Evolutionary conservation across 2,113 vertebrate genomes (phyloP).

Genomic region (Leucoraja erinaceus): DNA sequence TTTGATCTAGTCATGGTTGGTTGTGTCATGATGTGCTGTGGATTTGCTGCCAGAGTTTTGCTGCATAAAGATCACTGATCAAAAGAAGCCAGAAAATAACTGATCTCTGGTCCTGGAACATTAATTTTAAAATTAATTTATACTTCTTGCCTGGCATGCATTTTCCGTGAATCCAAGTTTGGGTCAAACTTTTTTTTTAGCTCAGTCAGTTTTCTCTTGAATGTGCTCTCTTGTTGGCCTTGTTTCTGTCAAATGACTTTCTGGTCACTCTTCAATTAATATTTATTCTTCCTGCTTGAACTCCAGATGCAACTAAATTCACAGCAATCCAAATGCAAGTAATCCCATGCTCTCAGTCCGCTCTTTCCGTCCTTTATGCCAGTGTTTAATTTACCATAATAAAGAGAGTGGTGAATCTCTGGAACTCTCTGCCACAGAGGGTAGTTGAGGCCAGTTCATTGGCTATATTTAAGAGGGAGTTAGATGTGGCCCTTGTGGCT

Average conservation of each 20-base stretch:
- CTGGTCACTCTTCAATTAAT: neutral
- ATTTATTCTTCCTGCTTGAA: conserved; percentile 12
- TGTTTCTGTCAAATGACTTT: conserved; percentile 12
- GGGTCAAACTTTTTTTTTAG: neutral
- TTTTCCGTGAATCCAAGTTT: neutral
- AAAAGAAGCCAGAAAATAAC: neutral
- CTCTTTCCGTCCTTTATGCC: neutral
- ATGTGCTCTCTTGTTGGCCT: neutral
- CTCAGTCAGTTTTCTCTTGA: neutral
- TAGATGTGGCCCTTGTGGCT: too few relatives aligned
- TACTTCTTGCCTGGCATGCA: neutral
- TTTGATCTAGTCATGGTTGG: conserved; percentile 6
- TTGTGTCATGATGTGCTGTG: neutral
- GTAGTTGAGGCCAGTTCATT: too few relatives aligned
- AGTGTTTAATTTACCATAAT: neutral
- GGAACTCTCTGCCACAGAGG: too few relatives aligned
- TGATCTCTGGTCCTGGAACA: too few relatives aligned
- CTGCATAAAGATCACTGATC: conserved; percentile 1
- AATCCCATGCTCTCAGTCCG: neutral
- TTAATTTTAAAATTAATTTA: conserved; percentile 12
- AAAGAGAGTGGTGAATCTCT: too few relatives aligned
- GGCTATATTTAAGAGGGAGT: too few relatives aligned
- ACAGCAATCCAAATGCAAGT: too few relatives aligned
- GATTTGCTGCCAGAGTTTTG: neutral
- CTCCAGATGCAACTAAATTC: neutral